Percentiles rank a stretch among this genome's conserved stretches.
phyloP scores from a whole-genome alignment of 2,797 vertebrate species.

The Chloroceryle amazona region DNA sequence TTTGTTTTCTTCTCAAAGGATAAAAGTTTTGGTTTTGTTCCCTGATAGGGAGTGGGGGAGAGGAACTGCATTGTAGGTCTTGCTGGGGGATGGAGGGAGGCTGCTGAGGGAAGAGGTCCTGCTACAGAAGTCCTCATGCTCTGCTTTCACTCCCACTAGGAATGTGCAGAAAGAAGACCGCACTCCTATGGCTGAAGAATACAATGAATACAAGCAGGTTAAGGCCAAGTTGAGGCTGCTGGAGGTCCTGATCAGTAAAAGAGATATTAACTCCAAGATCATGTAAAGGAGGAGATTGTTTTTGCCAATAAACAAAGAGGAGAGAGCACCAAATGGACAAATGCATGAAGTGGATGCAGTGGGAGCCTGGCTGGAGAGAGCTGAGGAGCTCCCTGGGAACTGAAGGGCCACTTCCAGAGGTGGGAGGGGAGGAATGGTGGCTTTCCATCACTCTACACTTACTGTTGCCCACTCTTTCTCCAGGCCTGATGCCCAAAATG shows the following conservation, averaged over 20 bases:
- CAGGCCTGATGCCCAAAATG: constrained; percentile 9
- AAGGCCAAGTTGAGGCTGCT: constrained; percentile 96
- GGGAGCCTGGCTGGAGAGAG: not conserved
- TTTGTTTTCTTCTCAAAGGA: not conserved
- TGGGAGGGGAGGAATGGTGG: not conserved
- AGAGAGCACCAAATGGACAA: not conserved
- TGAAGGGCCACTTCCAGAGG: constrained; percentile 6
- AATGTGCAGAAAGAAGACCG: constrained; percentile 97
- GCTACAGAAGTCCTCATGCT: not conserved
- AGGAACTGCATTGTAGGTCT: not conserved
- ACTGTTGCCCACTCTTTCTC: constrained; percentile 1
- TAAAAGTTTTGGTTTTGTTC: not conserved
- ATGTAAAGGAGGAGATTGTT: constrained; percentile 63
- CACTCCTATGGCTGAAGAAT: constrained; percentile 91
- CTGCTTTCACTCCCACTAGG: constrained; percentile 78
- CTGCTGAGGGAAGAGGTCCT: not conserved
- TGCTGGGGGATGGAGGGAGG: not conserved
- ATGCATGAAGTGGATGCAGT: not conserved
- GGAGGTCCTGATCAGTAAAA: constrained; percentile 98
- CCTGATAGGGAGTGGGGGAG: not conserved
- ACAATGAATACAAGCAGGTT: constrained; percentile 95
- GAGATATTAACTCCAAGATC: constrained; percentile 85
- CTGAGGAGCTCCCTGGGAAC: constrained; percentile 41
- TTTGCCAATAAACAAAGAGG: constrained; percentile 5
- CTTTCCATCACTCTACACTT: constrained; percentile 30